Base-by-base conservation (phyloP, 1,140 invertebrate genomes). In the Archivesica marissinica region DNA sequence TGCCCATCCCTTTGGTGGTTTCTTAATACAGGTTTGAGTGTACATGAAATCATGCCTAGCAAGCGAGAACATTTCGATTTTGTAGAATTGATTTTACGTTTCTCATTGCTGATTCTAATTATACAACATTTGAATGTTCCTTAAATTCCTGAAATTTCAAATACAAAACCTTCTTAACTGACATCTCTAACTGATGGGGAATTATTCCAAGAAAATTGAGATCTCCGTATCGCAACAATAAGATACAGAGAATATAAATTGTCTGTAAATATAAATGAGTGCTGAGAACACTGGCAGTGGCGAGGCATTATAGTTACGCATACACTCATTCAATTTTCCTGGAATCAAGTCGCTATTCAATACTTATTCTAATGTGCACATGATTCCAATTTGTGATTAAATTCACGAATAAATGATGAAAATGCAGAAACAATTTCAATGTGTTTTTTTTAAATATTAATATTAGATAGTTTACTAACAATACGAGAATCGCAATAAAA, bases 181-280 rank as follows among this genome's bases (percentile, higher is more conserved):
- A 64, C 30, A 64, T 6, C n/a, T 64, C 59, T 35, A 35, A 64
- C 59, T 20, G 38, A 64, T 64, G 59, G 11, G 59, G 25, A 35
- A 64, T 35, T 33, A 64, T 64, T 35, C 30, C 9, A 17, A 64
- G 30, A 35, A 59, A 59, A 59, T 59, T 59, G 54, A 59, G 54
- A 59, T 30, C 7, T 6, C 25, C 7, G 23, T 30, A 64, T 35
- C 59, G 1, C 20, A 28, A 64, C 30, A 64, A 64, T 64, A 35
- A 25, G 13, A 64, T 1, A 11, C 2, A 17, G 25, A n/a, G 15
- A 64, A 2, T 3, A 33, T 64, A 35, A 35, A 59, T 59, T 59
- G 33, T 52, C 50, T 52, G 17, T 30, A 28, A 2, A 30, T 28
- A 59, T 59, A 28, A 59, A 2, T 7, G 4, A 59, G n/a, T 30